These are phyloP conservation scores for Pasiphila rectangulata DNA, from an alignment of 2,888 invertebrate genomes.

Conservation along the genomic window DNA sequence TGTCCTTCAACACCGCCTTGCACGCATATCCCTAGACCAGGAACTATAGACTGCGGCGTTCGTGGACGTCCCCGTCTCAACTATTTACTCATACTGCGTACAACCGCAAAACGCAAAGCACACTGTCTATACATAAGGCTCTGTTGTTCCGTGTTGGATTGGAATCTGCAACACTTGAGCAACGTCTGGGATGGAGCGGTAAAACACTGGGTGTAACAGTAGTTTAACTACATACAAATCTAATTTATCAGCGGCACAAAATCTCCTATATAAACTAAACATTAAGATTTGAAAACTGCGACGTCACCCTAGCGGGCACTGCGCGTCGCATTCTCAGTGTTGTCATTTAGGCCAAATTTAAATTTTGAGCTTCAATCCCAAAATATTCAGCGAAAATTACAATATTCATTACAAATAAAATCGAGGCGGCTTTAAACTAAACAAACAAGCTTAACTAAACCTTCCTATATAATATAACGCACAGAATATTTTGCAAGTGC, in stretches of 20 bases:
- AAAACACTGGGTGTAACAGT: slow-evolving; percentile 42
- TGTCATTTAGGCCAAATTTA: slow-evolving; percentile 33
- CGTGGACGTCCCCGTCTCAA: neutral
- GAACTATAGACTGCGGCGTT: too few species aligned
- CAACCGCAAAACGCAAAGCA: slow-evolving; percentile 44
- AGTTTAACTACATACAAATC: slow-evolving; percentile 41
- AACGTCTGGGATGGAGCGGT: slow-evolving; percentile 38
- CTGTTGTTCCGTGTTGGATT: slow-evolving; percentile 21
- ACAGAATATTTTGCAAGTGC: slow-evolving; percentile 72
- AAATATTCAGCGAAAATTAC: slow-evolving; percentile 20
- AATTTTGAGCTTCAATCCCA: slow-evolving; percentile 20
- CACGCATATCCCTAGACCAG: too few species aligned
- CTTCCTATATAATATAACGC: slow-evolving; percentile 43
- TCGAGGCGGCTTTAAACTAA: slow-evolving; percentile 36
- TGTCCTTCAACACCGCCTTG: neutral
- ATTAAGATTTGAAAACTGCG: slow-evolving; percentile 8
- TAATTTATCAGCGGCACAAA: slow-evolving; percentile 17
- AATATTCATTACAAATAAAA: slow-evolving; percentile 24
- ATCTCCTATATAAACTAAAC: slow-evolving; percentile 6
- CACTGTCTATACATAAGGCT: slow-evolving; percentile 28
- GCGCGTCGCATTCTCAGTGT: neutral
- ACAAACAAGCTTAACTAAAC: slow-evolving; percentile 28
- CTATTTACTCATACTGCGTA: slow-evolving; percentile 14
- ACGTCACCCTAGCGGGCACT: neutral
- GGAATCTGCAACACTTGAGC: slow-evolving; percentile 37